Evolutionary conservation across 2,113 vertebrate genomes (phyloP), one percentile per base, ranked within the genome.

Genomic region (Leptobrachium leishanense): DNA sequence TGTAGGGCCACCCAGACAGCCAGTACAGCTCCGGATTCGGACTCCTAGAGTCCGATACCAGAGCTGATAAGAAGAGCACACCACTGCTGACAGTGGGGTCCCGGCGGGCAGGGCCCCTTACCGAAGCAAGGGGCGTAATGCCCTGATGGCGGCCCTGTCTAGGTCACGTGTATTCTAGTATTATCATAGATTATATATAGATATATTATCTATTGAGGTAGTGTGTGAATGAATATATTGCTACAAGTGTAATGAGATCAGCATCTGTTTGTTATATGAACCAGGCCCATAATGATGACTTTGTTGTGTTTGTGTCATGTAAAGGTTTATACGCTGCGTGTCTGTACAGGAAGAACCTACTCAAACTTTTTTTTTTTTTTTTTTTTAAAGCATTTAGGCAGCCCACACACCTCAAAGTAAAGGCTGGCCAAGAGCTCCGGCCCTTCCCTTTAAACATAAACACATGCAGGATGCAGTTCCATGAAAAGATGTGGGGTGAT

Each of bases 381-480:
- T 31, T 31, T 31, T 31, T 31, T 31, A 31, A 31, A 31, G 20
- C 20, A 31, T 31, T 31, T 31, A 31, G 40, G 54, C 66, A 54
- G 64, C 70, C 77, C 63, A 68, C 77, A 62, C 77, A 59, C 31
- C 64, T 74, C 50, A 70, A 40, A 54, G 46, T 46, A 43, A 82
- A 80, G 0, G 2, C 74, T 83, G 55, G 77, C 76, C 82, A 88
- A 83, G 12, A 82, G 82, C 82, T 85, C 73, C 84, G 85, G 85
- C 2, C 1, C 75, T 84, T 63, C 69, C 87, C 81, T 77, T 15
- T 55, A 0, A 0, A 15, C 50, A 79, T 53, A 70, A 74, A 78
- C 64, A 39, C 0, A 0, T 3, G 0, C 42, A 15, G 63, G 50
- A 15, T 68, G 76, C 74, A 83, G 2, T 0, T 2, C 46, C 9